Percentiles rank a stretch among this genome's conserved stretches.
These are phyloP conservation scores for Chloroceryle inda DNA, from an alignment of 2,797 vertebrate genomes.

Conservation along the genomic window DNA sequence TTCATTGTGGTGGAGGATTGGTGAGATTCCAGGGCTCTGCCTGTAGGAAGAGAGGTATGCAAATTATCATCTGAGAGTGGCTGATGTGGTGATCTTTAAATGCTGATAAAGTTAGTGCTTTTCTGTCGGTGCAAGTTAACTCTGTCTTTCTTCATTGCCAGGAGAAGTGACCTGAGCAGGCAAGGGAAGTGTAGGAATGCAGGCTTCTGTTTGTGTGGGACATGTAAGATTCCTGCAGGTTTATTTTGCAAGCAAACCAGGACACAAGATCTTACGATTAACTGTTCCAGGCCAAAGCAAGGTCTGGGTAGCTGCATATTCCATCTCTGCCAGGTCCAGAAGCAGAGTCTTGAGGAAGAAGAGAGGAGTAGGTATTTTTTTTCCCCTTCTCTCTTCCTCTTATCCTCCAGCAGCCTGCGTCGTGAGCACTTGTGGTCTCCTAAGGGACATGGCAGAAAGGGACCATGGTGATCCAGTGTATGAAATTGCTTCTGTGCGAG, in stretches of 20 bases:
- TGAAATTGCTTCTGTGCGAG: background rate
- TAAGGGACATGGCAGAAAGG: background rate
- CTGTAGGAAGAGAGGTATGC: background rate
- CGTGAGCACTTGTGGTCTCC: background rate
- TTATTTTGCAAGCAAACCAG: conserved; percentile 14
- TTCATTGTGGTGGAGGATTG: background rate
- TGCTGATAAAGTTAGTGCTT: background rate
- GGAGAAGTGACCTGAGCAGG: background rate
- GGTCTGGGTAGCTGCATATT: background rate
- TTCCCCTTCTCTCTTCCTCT: background rate
- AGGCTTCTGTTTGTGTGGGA: background rate
- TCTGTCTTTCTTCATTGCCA: background rate
- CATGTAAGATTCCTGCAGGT: background rate
- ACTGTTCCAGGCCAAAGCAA: conserved; percentile 12
- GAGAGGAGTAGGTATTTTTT: background rate
- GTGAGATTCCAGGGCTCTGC: conserved; percentile 32
- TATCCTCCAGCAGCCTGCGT: background rate
- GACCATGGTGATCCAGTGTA: rapidly evolving
- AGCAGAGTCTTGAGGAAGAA: background rate
- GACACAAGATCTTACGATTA: conserved; percentile 18
- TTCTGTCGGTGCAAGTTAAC: background rate
- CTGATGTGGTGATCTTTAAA: conserved; percentile 3
- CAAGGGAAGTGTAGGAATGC: background rate
- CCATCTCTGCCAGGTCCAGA: background rate
- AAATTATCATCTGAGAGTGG: conserved; percentile 18